phyloP scores from a whole-genome alignment of 2,113 vertebrate genomes.

The Excalfactoria chinensis region DNA sequence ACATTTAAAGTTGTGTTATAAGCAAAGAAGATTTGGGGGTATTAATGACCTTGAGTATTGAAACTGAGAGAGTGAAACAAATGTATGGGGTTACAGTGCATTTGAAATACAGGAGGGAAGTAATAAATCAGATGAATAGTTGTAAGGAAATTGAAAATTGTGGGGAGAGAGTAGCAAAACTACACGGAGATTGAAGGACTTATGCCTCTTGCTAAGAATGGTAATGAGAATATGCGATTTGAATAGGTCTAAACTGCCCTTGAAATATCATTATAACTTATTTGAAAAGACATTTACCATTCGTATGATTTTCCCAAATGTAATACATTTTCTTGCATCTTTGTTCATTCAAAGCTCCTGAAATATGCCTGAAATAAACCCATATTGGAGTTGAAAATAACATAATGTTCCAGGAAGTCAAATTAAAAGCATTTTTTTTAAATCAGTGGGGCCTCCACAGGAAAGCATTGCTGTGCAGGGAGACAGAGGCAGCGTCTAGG shows the following conservation, averaged over 20 bases:
- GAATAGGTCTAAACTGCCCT: constrained; percentile 63
- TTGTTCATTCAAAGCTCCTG: not conserved
- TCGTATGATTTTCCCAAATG: constrained; percentile 51
- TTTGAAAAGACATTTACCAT: constrained; percentile 62
- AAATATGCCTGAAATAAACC: constrained; percentile 58
- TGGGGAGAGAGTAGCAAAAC: constrained; percentile 71
- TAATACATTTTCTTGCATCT: constrained; percentile 54
- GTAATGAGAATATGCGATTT: constrained; percentile 69
- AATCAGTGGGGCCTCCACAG: constrained; percentile 22
- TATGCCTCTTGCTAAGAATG: constrained; percentile 59
- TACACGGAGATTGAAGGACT: constrained; percentile 56
- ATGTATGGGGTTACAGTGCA: constrained; percentile 69
- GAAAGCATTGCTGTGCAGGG: not conserved
- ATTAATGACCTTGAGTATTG: constrained; percentile 70
- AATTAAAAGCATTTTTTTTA: constrained; percentile 42
- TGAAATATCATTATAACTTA: constrained; percentile 76
- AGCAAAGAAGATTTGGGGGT: constrained; percentile 53
- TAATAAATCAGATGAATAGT: constrained; percentile 74
- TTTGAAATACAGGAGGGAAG: constrained; percentile 71
- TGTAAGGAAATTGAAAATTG: constrained; percentile 76
- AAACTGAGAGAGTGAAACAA: constrained; percentile 69
- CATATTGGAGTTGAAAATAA: constrained; percentile 44
- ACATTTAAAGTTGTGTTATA: constrained; percentile 66
- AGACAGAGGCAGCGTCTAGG: constrained; percentile 3
- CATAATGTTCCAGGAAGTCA: constrained; percentile 38